Base-by-base conservation (phyloP, 2,113 vertebrate species). In the Tetrax tetrax region DNA sequence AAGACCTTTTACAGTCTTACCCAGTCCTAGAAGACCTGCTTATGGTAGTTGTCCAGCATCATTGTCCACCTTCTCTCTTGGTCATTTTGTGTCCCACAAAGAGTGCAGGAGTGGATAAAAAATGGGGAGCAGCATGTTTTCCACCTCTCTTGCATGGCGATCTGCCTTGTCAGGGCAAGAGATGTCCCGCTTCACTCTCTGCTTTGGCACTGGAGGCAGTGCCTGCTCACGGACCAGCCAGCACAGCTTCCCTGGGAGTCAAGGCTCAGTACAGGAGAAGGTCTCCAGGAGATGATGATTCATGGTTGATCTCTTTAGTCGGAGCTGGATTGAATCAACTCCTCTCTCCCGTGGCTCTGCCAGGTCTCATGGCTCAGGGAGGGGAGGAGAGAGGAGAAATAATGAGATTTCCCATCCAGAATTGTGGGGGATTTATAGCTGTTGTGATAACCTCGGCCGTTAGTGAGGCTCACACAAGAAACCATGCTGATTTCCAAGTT, bases 401-500 rank as follows among this genome's bases (percentile, higher is more conserved):
- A 97, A 97, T 97, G 95, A 97, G 95, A 96, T 97, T 97, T 97
- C 96, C 96, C 94, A 97, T 97, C 95, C 97, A 97, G 92, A 94
- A 95, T 95, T 1, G 11, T 22, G 69, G 89, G 93, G 96, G 97
- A 97, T 97, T 97, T 97, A 97, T 96, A 72, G 96, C 96, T 97
- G 96, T 97, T 97, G 96, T 97, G 97, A 97, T 97, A 97, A 97
- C 97, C 97, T 94, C 81, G n/a, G 96, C 94, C 22, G 29, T 79
- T 51, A 85, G 90, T 4, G 61, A 95, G 96, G 89, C 96, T 96
- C 84, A 0, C 91, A 90, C 77, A 80, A 95, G 94, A 75, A 97
- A 92, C 91, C 74, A 70, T 1, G 45, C 88, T 51, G 86, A 93
- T 95, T 94, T 97, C 95, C 97, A 97, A 96, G 86, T 90, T 80